phyloP scores from a whole-genome alignment of 2,113 vertebrate species.

The Elephas maximus region DNA sequence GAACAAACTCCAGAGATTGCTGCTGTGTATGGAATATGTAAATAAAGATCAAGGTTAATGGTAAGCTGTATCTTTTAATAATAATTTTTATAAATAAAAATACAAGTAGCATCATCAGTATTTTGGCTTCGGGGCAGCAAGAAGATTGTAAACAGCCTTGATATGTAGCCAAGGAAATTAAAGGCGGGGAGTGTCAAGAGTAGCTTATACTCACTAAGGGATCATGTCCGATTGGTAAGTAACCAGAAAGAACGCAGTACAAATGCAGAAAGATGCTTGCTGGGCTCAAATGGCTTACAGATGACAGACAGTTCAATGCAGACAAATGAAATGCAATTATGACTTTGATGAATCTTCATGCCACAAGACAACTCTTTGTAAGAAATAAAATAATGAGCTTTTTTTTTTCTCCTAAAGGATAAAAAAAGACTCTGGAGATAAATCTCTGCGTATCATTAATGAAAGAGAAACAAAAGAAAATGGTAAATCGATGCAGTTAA shows the following conservation, averaged over 20 bases:
- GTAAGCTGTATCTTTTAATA: slow-evolving; percentile 66
- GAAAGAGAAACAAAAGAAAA: slow-evolving; percentile 81
- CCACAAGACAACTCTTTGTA: slow-evolving; percentile 82
- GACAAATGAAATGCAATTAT: slow-evolving; percentile 85
- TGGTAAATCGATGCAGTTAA: slow-evolving; percentile 82
- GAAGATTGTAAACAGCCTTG: slow-evolving; percentile 63
- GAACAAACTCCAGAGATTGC: background rate
- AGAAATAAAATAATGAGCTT: slow-evolving; percentile 79
- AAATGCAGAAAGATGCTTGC: slow-evolving; percentile 65
- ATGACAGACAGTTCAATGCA: slow-evolving; percentile 85
- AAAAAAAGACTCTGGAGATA: slow-evolving; percentile 72
- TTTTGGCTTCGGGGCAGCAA: slow-evolving; percentile 60
- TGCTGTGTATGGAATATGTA: background rate
- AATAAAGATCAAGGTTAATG: slow-evolving; percentile 65
- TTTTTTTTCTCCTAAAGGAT: slow-evolving; percentile 62
- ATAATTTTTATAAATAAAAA: slow-evolving; percentile 63
- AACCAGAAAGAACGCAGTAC: slow-evolving; percentile 68
- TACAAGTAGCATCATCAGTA: slow-evolving; percentile 41
- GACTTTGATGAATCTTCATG: slow-evolving; percentile 83
- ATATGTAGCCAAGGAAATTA: slow-evolving; percentile 65
- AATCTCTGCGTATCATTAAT: slow-evolving; percentile 80
- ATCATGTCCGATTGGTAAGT: slow-evolving; percentile 61
- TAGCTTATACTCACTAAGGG: slow-evolving; percentile 54
- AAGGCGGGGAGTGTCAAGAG: slow-evolving; percentile 61
- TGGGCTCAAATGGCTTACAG: slow-evolving; percentile 67